phyloP scores from a whole-genome alignment of 2,797 vertebrate species.

The Gephyroberyx darwinii region DNA sequence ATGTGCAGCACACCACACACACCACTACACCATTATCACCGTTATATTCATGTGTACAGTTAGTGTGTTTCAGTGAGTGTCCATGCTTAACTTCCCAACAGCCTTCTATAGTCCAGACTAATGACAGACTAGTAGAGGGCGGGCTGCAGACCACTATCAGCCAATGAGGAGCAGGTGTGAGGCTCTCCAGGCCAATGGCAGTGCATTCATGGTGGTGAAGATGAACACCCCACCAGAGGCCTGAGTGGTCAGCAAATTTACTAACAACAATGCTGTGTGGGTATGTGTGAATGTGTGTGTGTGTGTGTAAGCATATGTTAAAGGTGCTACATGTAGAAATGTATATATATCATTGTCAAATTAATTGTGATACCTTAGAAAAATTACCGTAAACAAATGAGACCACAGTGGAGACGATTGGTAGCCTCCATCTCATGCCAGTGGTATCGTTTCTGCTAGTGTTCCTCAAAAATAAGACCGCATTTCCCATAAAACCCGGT shows the following conservation, averaged over 20 bases:
- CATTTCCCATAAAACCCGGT: too few species aligned
- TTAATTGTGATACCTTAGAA: background rate
- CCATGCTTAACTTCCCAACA: constrained; percentile 66
- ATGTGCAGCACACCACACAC: constrained; percentile 1
- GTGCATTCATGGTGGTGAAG: constrained; percentile 28
- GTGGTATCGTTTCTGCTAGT: too few species aligned
- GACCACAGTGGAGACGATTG: too few species aligned
- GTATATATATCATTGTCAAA: background rate
- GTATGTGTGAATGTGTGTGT: constrained; percentile 15
- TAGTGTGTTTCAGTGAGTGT: constrained; percentile 30
- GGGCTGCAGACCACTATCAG: constrained; percentile 45
- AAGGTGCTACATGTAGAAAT: background rate
- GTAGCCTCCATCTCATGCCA: too few species aligned
- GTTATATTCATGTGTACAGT: constrained; percentile 26
- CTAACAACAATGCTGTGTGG: constrained; percentile 76
- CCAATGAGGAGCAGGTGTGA: constrained; percentile 54
- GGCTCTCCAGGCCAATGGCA: constrained; percentile 34
- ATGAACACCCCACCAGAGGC: constrained; percentile 33
- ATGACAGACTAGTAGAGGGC: constrained; percentile 67
- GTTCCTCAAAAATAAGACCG: too few species aligned
- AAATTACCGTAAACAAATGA: too few species aligned
- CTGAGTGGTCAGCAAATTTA: constrained; percentile 68
- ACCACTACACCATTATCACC: too few species aligned
- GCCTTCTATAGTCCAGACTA: constrained; percentile 72
- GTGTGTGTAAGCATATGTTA: constrained; percentile 11